These are phyloP conservation scores for Polypedilum vanderplanki DNA, from an alignment of 1,140 invertebrate genomes.

Conservation along the genomic window DNA sequence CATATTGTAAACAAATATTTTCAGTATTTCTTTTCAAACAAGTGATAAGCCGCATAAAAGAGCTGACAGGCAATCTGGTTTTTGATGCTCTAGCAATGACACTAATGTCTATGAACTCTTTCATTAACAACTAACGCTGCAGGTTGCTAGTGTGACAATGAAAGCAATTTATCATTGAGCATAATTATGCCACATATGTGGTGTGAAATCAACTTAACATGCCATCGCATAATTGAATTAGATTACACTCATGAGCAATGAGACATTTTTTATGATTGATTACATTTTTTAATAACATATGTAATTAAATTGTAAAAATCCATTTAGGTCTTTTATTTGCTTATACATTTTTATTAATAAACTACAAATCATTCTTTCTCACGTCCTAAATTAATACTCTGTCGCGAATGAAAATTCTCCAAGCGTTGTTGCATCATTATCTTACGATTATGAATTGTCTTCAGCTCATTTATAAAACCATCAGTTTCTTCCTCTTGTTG, in stretches of 20 bases:
- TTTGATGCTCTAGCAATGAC: neutral
- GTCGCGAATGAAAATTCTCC: neutral
- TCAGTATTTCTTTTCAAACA: no score
- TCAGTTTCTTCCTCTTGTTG: neutral
- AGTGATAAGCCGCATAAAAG: no score
- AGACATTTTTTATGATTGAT: neutral
- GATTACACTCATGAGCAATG: neutral
- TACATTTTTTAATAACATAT: neutral
- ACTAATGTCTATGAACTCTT: neutral
- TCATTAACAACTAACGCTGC: neutral
- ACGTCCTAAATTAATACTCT: neutral
- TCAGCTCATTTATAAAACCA: slow-evolving; percentile 2
- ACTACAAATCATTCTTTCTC: neutral
- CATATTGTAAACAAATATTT: no score
- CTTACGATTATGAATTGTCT: neutral
- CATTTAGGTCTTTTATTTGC: neutral
- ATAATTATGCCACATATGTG: neutral
- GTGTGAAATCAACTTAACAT: neutral
- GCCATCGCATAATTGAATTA: neutral
- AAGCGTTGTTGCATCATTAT: neutral
- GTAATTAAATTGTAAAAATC: neutral
- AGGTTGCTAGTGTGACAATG: no score
- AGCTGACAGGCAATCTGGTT: neutral
- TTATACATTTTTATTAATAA: neutral
- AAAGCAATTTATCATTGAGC: neutral